Evolutionary conservation across 2,888 invertebrate genomes (phyloP).

Genomic region (Eretmocerus hayati): DNA sequence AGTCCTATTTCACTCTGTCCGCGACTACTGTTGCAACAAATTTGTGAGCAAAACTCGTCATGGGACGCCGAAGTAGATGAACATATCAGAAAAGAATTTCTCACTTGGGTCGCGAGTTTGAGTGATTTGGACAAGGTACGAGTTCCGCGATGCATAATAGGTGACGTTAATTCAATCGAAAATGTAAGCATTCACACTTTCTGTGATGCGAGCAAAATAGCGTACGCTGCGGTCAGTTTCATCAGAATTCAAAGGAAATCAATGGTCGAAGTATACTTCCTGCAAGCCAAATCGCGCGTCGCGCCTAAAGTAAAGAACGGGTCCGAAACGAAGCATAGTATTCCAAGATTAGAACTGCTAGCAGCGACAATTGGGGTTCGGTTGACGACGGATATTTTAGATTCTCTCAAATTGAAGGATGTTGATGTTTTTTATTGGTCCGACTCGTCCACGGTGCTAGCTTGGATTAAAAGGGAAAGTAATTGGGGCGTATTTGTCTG

Average conservation of each 20-base stretch:
- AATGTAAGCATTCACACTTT: constrained; percentile 26
- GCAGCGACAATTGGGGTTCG: not conserved
- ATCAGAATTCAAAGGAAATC: not conserved
- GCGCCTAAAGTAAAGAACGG: not conserved
- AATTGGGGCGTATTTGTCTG: constrained; percentile 29
- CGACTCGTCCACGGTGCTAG: constrained; percentile 29
- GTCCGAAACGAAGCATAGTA: not conserved
- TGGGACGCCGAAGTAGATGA: constrained; percentile 9
- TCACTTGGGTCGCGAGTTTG: not conserved
- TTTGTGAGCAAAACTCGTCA: not conserved
- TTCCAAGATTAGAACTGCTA: constrained; percentile 2
- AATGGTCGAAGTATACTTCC: not conserved
- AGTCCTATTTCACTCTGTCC: constrained; percentile 3
- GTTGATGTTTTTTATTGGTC: constrained; percentile 25
- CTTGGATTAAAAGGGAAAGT: constrained; percentile 28
- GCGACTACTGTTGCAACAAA: not conserved
- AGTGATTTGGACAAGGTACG: not conserved
- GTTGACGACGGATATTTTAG: not conserved
- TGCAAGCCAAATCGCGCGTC: constrained; percentile 7
- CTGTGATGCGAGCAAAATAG: constrained; percentile 27
- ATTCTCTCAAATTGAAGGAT: not conserved
- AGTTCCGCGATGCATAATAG: not conserved
- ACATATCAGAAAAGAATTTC: not conserved
- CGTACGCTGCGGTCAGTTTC: constrained; percentile 9
- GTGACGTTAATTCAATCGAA: not conserved